A percentile compares a stretch with the other conserved stretches of the same genome.
These are phyloP conservation scores for Myiagra hebetior DNA, from an alignment of 2,113 vertebrate species.

Conservation along the genomic window DNA sequence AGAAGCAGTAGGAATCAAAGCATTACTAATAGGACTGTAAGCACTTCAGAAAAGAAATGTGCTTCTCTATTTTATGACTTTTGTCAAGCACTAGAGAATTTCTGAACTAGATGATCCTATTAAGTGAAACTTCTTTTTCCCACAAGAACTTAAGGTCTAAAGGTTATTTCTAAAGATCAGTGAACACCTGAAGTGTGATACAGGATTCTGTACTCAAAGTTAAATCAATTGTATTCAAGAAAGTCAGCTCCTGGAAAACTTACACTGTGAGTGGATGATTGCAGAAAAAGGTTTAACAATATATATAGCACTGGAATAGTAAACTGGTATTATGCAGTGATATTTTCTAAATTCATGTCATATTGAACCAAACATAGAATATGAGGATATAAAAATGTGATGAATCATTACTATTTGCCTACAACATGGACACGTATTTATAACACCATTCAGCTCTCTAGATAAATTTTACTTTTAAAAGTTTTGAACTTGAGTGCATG, in stretches of 20 bases:
- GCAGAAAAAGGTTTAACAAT: not conserved
- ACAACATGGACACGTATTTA: not conserved
- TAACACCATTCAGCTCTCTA: not conserved
- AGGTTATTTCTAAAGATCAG: not conserved
- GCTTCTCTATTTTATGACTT: not conserved
- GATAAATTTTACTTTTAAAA: not conserved
- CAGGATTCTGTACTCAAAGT: not conserved
- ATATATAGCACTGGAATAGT: not conserved
- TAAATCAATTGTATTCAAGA: not conserved
- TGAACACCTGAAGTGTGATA: not conserved
- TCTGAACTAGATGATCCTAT: not conserved
- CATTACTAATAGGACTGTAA: not conserved
- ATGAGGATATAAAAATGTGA: not conserved
- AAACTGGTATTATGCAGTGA: not conserved
- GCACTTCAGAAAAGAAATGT: not conserved
- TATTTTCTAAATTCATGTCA: not conserved
- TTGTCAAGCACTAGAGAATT: not conserved
- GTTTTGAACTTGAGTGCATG: not conserved
- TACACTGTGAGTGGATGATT: not conserved
- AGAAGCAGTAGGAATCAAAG: not conserved
- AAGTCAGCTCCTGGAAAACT: not conserved
- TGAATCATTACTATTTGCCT: not conserved
- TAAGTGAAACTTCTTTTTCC: not conserved
- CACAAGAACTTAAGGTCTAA: not conserved
- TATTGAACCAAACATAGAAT: not conserved